Conservation (phyloP, 2,888 invertebrate genomes). For the Acanthoscelides obtectus region DNA sequence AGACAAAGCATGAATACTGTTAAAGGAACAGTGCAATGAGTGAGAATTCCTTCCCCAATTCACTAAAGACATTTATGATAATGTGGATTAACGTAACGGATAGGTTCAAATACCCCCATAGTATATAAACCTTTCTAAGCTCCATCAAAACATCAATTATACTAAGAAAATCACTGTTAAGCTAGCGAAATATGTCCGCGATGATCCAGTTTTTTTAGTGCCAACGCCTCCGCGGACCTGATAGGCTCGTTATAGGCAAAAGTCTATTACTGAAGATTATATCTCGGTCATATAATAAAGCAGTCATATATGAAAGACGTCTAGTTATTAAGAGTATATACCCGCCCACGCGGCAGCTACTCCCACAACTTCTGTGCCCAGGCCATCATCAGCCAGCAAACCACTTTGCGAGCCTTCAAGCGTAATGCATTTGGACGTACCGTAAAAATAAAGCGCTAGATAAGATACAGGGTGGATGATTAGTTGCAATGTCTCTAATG, state of each 20-base stretch:
- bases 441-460: not conserved
- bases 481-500: too few species aligned
- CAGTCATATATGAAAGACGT: not conserved
- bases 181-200: not conserved
- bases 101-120: too few species aligned
- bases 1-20: too few species aligned
- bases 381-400: not conserved
- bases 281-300: not conserved
- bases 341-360: not conserved
- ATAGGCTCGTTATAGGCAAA: not conserved
- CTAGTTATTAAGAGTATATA: not conserved
- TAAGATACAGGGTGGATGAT: not conserved
- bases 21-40: too few species aligned
- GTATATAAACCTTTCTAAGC: too few species aligned
- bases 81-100: too few species aligned
- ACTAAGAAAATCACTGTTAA: not conserved
- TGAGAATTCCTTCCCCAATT: too few species aligned
- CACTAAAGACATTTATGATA: too few species aligned
- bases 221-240: not conserved
- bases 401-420: not conserved
- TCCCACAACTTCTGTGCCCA: not conserved
- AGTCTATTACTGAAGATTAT: not conserved
- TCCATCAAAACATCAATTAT: too few species aligned
- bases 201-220: not conserved
- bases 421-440: not conserved